phyloP scores from a whole-genome alignment of 2,797 vertebrate species.

The Melanotaenia maccullochi region DNA sequence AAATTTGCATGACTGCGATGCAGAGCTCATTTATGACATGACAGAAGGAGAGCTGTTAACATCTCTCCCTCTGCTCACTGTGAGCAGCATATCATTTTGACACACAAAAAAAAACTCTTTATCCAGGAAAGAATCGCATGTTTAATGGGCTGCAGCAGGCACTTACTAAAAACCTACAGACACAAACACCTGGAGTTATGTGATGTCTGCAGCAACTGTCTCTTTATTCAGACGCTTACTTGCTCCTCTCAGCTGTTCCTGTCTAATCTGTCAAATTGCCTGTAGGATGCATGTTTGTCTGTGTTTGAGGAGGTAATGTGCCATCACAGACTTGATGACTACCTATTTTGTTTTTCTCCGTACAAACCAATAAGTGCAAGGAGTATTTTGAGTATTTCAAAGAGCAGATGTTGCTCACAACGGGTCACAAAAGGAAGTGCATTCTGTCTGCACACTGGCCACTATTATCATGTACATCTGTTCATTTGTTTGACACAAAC shows the following conservation, averaged over 20 bases:
- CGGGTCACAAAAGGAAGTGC: background rate
- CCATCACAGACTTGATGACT: slow-evolving; percentile 22
- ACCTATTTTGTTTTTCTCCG: slow-evolving; percentile 10
- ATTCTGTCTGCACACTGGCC: no score
- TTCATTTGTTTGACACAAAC: no score
- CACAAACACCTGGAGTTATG: slow-evolving; percentile 44
- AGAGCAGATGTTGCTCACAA: background rate
- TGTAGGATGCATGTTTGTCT: slow-evolving; percentile 5
- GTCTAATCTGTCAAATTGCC: slow-evolving; percentile 16
- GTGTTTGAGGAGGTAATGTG: slow-evolving; percentile 49
- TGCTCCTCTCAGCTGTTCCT: background rate
- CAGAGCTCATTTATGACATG: background rate
- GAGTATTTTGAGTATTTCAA: background rate
- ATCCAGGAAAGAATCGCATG: slow-evolving; percentile 32
- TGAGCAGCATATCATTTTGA: slow-evolving; percentile 14
- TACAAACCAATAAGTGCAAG: background rate
- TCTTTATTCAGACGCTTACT: slow-evolving; percentile 23
- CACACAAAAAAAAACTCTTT: slow-evolving; percentile 17
- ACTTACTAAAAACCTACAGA: slow-evolving; percentile 44
- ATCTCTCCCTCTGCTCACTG: slow-evolving; percentile 3
- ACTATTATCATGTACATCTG: no score
- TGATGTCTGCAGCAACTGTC: slow-evolving; percentile 7
- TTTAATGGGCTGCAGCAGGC: slow-evolving; percentile 58
- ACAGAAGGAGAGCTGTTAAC: slow-evolving; percentile 4
- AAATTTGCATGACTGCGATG: slow-evolving; percentile 8